Base-by-base conservation (phyloP, 2,797 vertebrate genomes). In the Peromyscus melanophrys region DNA sequence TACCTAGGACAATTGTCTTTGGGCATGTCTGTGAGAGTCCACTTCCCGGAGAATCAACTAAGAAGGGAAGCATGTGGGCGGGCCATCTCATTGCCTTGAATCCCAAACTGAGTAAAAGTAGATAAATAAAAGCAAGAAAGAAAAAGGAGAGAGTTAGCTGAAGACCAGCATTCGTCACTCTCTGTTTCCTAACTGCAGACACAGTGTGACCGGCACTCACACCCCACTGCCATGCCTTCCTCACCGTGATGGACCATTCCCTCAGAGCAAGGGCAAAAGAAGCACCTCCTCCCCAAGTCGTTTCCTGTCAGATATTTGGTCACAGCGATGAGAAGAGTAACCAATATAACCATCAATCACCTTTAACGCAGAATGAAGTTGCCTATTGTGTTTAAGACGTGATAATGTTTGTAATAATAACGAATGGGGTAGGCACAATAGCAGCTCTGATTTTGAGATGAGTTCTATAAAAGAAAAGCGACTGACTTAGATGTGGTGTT, bases 381-480 rank as follows among this genome's bases (percentile, higher is more conserved):
- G 25, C 13, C 52, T 82, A 1, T 59, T 91, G 25, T 59, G 4
- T 94, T 96, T 81, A 90, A 91, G 67, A 71, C n/a, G 78, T 27
- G 34, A 52, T 17, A 25, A 52, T 34, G 31, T n/a, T 88, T 57
- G n/a, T 78, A 57, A 83, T 65, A 92, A 73, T 34, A 88, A 90
- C 13, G 49, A 76, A 57, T 81, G 25, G 2, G 6, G 4, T 57
- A n/a, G 76, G 49, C 7, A 81, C 34, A 76, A 19, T 1, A 69
- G 14, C 21, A 76, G 37, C 6, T 37, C 59, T 9, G 6, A 75
- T 94, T 63, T 92, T 78, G 46, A 65, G 19, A 65, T 78, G 25
- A 69, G 29, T 78, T 78, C 86, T 81, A 52, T 12, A n/a, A 37
- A 85, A 43, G 46, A 93, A 93, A 82, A 21, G 37, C 49, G 12